Conservation (phyloP, 2,113 vertebrate genomes). For the Mus musculus region DNA sequence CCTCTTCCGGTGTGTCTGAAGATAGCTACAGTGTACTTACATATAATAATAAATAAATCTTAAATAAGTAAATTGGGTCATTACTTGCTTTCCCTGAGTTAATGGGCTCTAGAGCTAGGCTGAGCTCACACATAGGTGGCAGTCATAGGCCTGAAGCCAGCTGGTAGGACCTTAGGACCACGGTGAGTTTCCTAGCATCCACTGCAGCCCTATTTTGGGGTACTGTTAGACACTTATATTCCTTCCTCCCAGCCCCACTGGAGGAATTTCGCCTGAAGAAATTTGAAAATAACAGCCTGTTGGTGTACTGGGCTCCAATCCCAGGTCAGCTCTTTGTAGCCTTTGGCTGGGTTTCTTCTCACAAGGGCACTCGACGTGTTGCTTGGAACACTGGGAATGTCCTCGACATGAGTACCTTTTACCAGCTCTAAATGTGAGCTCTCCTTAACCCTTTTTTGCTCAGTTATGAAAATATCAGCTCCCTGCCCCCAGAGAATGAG, state of each 20-base stretch:
- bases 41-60: no score
- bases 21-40: no score
- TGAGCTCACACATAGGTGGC: neutral
- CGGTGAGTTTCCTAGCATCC: neutral
- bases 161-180: no score
- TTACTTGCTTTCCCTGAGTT: no score
- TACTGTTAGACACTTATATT: accelerated
- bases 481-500: neutral
- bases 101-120: no score
- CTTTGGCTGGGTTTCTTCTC: neutral
- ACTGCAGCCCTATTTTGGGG: accelerated
- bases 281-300: neutral
- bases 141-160: neutral
- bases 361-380: neutral
- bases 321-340: accelerated
- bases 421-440: neutral
- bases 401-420: neutral
- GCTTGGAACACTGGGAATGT: no score
- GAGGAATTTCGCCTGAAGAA: neutral
- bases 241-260: neutral
- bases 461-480: neutral
- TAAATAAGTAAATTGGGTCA: no score
- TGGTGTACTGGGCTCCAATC: neutral
- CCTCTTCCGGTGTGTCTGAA: no score
- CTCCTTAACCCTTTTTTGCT: neutral